These are phyloP conservation scores for Augochlorella aurata DNA, from an alignment of 2,888 invertebrate species.

Conservation along the genomic window DNA sequence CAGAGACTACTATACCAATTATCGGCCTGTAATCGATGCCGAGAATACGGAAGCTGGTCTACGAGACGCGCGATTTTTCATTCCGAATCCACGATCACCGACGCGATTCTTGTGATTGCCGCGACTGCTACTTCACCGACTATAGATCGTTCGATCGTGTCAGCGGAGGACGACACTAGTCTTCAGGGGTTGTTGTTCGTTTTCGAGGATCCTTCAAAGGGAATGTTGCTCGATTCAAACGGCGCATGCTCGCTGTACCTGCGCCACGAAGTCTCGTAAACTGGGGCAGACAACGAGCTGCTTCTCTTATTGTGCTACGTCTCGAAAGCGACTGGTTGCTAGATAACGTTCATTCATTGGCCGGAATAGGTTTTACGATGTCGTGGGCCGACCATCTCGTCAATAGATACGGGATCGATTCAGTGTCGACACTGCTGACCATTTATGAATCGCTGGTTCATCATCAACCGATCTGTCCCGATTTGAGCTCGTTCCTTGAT, in stretches of 20 bases:
- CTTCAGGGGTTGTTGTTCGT: slow-evolving; percentile 2
- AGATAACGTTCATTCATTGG: slow-evolving; percentile 43
- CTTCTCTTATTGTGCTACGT: slow-evolving; percentile 31
- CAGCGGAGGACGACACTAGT: neutral
- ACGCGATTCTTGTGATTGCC: neutral
- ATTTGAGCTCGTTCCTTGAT: neutral
- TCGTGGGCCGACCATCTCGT: neutral
- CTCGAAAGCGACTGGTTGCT: slow-evolving; percentile 23
- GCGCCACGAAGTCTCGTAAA: slow-evolving; percentile 28
- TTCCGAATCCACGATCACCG: neutral
- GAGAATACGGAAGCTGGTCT: too few species aligned
- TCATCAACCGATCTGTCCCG: neutral
- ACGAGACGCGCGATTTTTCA: neutral
- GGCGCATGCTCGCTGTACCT: slow-evolving; percentile 29
- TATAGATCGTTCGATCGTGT: slow-evolving; percentile 12
- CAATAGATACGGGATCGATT: slow-evolving; percentile 19
- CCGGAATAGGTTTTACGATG: slow-evolving; percentile 8
- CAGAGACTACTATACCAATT: slow-evolving; percentile 20
- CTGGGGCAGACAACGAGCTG: slow-evolving; percentile 50
- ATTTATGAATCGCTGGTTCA: slow-evolving; percentile 39
- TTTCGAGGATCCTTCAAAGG: slow-evolving; percentile 26
- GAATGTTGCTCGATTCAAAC: slow-evolving; percentile 1
- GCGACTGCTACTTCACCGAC: neutral
- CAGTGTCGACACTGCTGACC: neutral
- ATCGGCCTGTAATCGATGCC: slow-evolving; percentile 29